These are phyloP conservation scores for Telmatherina bonti DNA, from an alignment of 2,797 vertebrate genomes.

Conservation along the genomic window DNA sequence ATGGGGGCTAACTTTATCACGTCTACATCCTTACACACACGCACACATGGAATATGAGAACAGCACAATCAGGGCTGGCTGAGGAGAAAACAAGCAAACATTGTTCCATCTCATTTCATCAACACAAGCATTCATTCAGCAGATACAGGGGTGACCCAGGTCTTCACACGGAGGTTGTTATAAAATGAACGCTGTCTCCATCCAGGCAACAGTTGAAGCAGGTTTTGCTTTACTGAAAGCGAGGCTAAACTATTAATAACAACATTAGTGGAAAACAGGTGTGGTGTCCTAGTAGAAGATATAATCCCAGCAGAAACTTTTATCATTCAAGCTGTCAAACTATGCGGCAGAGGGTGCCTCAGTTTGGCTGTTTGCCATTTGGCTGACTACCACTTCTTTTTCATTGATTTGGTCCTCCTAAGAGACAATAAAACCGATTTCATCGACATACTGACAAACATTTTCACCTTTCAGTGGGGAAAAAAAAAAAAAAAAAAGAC, in stretches of 20 bases:
- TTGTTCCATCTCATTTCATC: constrained; percentile 8
- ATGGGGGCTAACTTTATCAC: constrained; percentile 42
- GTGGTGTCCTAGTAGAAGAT: too few relatives aligned
- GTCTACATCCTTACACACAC: constrained; percentile 12
- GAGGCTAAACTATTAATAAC: too few relatives aligned
- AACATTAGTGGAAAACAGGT: neutral
- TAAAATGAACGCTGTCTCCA: neutral
- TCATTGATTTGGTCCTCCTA: neutral
- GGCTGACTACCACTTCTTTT: constrained; percentile 10
- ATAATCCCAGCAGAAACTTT: neutral
- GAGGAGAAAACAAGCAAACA: constrained; percentile 29
- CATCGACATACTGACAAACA: neutral
- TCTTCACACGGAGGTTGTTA: neutral
- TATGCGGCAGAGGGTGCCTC: neutral
- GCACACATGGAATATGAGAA: neutral
- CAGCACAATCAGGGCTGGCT: neutral
- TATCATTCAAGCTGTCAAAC: neutral
- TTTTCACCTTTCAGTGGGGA: constrained; percentile 30
- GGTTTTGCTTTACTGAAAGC: too few relatives aligned
- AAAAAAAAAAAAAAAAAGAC: constrained; percentile 12
- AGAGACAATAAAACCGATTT: constrained; percentile 17
- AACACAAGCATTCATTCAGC: neutral
- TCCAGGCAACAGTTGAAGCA: neutral
- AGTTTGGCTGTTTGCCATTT: neutral
- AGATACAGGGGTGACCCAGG: neutral